Conservation (phyloP, 1,140 invertebrate species). For the Adoxophyes honmai region DNA sequence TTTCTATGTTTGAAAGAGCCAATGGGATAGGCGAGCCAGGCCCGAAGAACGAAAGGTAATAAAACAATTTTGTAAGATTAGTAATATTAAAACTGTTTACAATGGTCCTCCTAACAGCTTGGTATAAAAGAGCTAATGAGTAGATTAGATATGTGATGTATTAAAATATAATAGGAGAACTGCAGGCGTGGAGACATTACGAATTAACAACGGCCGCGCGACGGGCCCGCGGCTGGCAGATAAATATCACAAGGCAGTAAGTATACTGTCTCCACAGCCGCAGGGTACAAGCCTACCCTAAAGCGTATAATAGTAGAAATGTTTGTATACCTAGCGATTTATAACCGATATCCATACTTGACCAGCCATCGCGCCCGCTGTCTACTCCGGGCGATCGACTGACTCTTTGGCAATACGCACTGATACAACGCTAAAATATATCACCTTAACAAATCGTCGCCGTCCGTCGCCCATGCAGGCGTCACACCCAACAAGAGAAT, state of each 20-base stretch:
- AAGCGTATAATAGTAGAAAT: slow-evolving; percentile 58
- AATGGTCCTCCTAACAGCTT: slow-evolving; percentile 63
- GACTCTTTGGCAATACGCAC: slow-evolving; percentile 21
- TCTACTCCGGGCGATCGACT: slow-evolving; percentile 5
- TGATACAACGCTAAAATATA: slow-evolving; percentile 46
- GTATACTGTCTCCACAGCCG: slow-evolving; percentile 31
- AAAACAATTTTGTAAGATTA: slow-evolving; percentile 15
- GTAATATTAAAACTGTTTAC: slow-evolving; percentile 26
- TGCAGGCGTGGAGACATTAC: slow-evolving; percentile 34
- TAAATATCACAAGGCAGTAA: slow-evolving; percentile 42
- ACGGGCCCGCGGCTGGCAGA: slow-evolving; percentile 20
- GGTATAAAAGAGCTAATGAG: slow-evolving; percentile 64
- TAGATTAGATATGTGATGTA: slow-evolving; percentile 70
- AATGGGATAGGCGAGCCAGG: not conserved
- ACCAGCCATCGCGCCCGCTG: slow-evolving; percentile 35
- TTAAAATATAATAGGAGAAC: slow-evolving; percentile 48
- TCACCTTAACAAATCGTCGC: slow-evolving; percentile 42
- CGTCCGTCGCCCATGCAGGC: slow-evolving; percentile 44
- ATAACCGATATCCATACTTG: slow-evolving; percentile 52
- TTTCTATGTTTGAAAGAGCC: not conserved
- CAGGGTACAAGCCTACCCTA: slow-evolving; percentile 59
- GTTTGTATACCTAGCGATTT: slow-evolving; percentile 57
- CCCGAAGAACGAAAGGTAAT: slow-evolving; percentile 17
- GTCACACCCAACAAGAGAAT: slow-evolving; percentile 22
- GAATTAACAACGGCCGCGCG: slow-evolving; percentile 24